A percentile compares a stretch with the other conserved stretches of the same genome.
phyloP scores from a whole-genome alignment of 1,140 invertebrate genomes.

The Pantala flavescens region DNA sequence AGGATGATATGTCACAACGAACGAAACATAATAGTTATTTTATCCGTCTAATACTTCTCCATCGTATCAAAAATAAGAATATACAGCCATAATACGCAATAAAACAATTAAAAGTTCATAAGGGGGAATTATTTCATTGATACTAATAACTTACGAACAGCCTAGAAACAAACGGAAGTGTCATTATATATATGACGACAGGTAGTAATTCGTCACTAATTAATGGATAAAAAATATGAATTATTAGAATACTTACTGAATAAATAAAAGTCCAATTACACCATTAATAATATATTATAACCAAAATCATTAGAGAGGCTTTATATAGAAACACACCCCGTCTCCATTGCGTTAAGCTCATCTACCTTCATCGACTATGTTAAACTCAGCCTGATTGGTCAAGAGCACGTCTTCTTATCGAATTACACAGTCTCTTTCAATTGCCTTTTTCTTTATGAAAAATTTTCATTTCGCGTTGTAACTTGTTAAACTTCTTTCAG shows the following conservation, averaged over 20 bases:
- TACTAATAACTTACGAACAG: too few species aligned
- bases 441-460: not conserved
- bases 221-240: not conserved
- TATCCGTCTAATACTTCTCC: too few species aligned
- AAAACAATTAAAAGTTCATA: too few species aligned
- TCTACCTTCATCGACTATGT: not conserved
- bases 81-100: too few species aligned
- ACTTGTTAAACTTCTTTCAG: too few species aligned
- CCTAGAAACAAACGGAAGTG: not conserved
- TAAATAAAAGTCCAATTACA: not conserved
- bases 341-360: slow-evolving; percentile 5
- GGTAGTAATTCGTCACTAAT: not conserved
- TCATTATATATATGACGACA: not conserved
- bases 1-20: too few species aligned
- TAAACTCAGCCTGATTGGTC: not conserved
- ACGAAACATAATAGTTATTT: too few species aligned
- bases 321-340: slow-evolving; percentile 5
- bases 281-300: not conserved
- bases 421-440: not conserved
- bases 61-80: too few species aligned
- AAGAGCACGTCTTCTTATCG: not conserved
- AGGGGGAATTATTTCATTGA: too few species aligned
- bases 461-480: not conserved
- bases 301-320: not conserved
- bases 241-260: not conserved